phyloP scores from a whole-genome alignment of 2,888 invertebrate genomes.

The Chrysolina haemoptera region DNA sequence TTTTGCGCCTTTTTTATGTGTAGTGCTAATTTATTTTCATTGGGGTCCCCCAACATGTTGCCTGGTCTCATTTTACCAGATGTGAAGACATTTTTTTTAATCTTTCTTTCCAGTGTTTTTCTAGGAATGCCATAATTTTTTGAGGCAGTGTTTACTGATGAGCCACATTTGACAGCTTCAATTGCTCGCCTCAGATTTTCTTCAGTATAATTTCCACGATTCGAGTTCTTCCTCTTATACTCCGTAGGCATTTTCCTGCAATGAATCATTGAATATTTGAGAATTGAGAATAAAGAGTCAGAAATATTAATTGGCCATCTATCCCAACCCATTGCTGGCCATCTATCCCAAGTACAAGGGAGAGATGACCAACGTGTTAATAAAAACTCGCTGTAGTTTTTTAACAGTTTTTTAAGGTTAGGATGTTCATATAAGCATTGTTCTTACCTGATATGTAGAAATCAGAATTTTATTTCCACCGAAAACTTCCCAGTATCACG shows the following conservation, averaged over 20 bases:
- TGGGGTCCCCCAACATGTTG: neutral
- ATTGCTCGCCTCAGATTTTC: slow-evolving; percentile 25
- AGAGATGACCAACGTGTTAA: neutral
- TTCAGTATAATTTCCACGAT: slow-evolving; percentile 24
- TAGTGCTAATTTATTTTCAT: neutral
- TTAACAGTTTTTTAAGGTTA: too few species aligned
- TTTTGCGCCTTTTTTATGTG: neutral
- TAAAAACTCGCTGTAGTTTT: too few species aligned
- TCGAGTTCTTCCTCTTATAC: neutral
- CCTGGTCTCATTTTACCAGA: neutral
- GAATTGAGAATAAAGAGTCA: too few species aligned
- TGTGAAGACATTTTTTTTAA: neutral
- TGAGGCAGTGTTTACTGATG: slow-evolving; percentile 18
- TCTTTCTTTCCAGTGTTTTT: slow-evolving; percentile 1
- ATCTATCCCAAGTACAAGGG: neutral
- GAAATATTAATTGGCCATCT: slow-evolving; percentile 25
- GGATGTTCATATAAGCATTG: too few species aligned
- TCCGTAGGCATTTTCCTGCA: neutral
- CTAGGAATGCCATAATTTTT: slow-evolving; percentile 26
- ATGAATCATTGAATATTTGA: neutral
- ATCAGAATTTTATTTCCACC: too few species aligned
- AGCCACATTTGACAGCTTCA: slow-evolving; percentile 25
- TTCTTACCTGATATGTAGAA: too few species aligned
- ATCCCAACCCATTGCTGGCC: neutral
- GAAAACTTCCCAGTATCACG: too few species aligned